Evolutionary conservation across 2,797 vertebrate species (phyloP).

Genomic region (Aeoliscus strigatus): DNA sequence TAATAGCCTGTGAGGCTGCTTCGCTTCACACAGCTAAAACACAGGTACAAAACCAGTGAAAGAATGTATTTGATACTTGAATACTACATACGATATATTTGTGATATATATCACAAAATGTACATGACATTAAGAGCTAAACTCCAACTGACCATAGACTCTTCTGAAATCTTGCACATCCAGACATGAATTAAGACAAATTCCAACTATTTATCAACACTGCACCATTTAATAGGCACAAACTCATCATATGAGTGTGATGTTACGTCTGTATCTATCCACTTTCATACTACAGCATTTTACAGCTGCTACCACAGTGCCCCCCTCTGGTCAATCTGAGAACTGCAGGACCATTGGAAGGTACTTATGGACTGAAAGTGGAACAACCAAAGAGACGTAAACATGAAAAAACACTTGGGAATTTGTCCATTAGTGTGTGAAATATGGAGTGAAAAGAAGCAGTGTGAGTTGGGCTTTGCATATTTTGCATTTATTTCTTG

Average conservation of each 20-base stretch:
- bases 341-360: slow-evolving; percentile 2
- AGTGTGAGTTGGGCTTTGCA: neutral
- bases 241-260: neutral
- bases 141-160: too few relatives aligned
- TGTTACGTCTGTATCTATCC: slow-evolving; percentile 9
- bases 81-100: too few relatives aligned
- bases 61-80: too few relatives aligned
- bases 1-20: neutral
- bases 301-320: slow-evolving; percentile 53
- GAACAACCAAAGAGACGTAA: neutral
- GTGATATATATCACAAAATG: too few relatives aligned
- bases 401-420: neutral
- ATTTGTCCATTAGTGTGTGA: neutral
- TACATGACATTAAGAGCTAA: too few relatives aligned
- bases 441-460: neutral
- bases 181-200: too few relatives aligned
- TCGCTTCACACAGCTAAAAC: too few relatives aligned
- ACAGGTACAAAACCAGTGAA: neutral
- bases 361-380: neutral
- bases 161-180: too few relatives aligned
- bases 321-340: slow-evolving; percentile 49
- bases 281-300: slow-evolving; percentile 14
- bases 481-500: slow-evolving; percentile 4
- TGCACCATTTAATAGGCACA: too few relatives aligned
- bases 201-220: too few relatives aligned